Percentiles rank a stretch among this genome's conserved stretches.
phyloP scores from a whole-genome alignment of 2,113 vertebrate genomes.

The Polypterus senegalus region DNA sequence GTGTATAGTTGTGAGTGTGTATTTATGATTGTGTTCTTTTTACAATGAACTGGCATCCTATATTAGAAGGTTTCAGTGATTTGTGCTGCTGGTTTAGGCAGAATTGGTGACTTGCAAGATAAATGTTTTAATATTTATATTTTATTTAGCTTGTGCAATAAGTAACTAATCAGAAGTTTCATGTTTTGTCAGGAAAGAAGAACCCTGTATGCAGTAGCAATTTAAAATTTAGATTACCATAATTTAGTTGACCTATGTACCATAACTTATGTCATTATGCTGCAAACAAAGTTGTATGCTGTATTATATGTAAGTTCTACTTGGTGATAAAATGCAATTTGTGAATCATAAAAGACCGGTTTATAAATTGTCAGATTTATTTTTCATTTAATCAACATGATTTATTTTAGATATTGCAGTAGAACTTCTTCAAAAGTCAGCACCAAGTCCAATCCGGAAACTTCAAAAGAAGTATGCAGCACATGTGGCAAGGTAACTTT shows the following conservation, averaged over 20 bases:
- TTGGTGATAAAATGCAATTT: not conserved
- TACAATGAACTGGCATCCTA: too few relatives aligned
- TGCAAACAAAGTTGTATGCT: not conserved
- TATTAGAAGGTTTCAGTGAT: too few relatives aligned
- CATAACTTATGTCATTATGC: not conserved
- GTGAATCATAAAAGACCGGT: not conserved
- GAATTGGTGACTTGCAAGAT: too few relatives aligned
- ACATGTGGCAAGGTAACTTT: slow-evolving; percentile 77
- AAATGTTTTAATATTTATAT: too few relatives aligned
- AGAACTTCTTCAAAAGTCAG: slow-evolving; percentile 90
- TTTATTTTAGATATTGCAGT: slow-evolving; percentile 79
- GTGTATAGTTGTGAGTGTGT: too few relatives aligned
- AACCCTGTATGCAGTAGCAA: not conserved
- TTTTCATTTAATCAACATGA: not conserved
- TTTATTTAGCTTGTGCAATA: too few relatives aligned
- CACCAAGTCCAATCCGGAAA: slow-evolving; percentile 85
- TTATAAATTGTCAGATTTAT: not conserved
- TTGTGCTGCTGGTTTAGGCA: too few relatives aligned
- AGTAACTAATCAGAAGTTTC: too few relatives aligned
- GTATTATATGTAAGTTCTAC: not conserved
- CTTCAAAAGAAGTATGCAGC: slow-evolving; percentile 93
- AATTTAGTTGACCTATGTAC: not conserved
- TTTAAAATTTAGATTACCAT: not conserved
- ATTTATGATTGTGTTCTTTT: too few relatives aligned
- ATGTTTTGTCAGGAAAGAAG: too few relatives aligned